These are phyloP conservation scores for Dolichallabes microphthalmus DNA, from an alignment of 2,113 vertebrate species.

Conservation along the genomic window DNA sequence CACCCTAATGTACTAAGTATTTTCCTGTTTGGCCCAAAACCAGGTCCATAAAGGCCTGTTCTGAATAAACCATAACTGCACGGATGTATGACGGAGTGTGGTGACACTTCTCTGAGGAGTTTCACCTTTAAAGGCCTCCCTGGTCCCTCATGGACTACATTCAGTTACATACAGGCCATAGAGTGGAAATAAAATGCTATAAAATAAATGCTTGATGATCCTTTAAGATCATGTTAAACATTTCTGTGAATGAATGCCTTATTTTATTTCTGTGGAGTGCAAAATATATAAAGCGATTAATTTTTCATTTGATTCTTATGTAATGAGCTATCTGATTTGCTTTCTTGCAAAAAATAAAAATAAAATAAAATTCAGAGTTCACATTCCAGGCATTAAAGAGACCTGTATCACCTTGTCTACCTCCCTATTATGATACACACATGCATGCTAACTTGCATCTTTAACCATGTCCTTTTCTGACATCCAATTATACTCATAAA, in stretches of 20 bases:
- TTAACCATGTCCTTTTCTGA: background rate
- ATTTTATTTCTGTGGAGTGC: constrained; percentile 59
- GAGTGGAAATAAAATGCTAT: constrained; percentile 56
- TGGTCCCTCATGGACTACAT: constrained; percentile 64
- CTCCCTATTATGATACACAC: background rate
- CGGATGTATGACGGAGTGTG: constrained; percentile 59
- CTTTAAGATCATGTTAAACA: constrained; percentile 48
- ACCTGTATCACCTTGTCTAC: background rate
- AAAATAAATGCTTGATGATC: background rate
- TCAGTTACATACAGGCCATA: constrained; percentile 62
- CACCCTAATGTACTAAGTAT: constrained; percentile 59
- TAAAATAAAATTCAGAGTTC: background rate
- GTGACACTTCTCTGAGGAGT: constrained; percentile 62
- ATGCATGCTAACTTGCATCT: background rate
- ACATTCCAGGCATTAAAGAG: background rate
- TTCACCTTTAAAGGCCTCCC: constrained; percentile 60
- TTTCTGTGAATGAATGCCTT: constrained; percentile 58
- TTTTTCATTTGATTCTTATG: constrained; percentile 61
- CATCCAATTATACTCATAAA: background rate
- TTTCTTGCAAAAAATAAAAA: constrained; percentile 12
- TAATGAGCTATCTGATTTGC: constrained; percentile 42
- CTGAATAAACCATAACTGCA: constrained; percentile 71
- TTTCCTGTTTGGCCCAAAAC: constrained; percentile 56
- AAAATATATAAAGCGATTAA: constrained; percentile 61
- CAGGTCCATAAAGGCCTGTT: constrained; percentile 65